Evolutionary conservation across 2,113 vertebrate species (phyloP).

Genomic region (Paraplagusia blochii): DNA sequence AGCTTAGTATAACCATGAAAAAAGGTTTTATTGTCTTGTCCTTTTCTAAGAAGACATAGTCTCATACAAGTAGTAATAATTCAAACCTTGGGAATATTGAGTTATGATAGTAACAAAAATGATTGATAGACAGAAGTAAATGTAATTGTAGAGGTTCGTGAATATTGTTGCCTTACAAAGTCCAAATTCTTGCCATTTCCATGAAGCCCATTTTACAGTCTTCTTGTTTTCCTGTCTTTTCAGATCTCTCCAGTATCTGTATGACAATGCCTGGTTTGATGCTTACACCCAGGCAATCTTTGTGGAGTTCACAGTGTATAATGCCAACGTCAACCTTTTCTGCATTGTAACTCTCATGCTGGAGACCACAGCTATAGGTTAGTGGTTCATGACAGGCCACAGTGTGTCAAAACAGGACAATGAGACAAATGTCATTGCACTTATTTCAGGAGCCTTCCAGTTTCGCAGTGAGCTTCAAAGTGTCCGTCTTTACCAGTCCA

Average conservation of each 20-base stretch:
- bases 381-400: constrained; percentile 25
- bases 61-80: no score
- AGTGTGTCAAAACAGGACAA: no score
- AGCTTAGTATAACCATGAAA: no score
- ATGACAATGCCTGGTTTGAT: constrained; percentile 88
- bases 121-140: no score
- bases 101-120: no score
- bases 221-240: constrained; percentile 2
- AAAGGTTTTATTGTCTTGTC: no score
- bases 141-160: no score
- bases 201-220: no score
- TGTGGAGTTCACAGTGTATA: constrained; percentile 94
- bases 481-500: constrained; percentile 87
- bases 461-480: constrained; percentile 80
- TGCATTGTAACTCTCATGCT: constrained; percentile 86
- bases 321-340: constrained; percentile 94
- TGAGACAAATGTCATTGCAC: neutral
- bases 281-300: constrained; percentile 87
- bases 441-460: constrained; percentile 84
- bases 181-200: no score
- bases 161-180: no score
- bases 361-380: constrained; percentile 87
- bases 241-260: constrained; percentile 85
- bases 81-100: no score
- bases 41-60: no score